Evolutionary conservation across 2,888 invertebrate species (phyloP), one percentile per base, ranked within the genome.

Genomic region (Scaeva pyrastri): DNA sequence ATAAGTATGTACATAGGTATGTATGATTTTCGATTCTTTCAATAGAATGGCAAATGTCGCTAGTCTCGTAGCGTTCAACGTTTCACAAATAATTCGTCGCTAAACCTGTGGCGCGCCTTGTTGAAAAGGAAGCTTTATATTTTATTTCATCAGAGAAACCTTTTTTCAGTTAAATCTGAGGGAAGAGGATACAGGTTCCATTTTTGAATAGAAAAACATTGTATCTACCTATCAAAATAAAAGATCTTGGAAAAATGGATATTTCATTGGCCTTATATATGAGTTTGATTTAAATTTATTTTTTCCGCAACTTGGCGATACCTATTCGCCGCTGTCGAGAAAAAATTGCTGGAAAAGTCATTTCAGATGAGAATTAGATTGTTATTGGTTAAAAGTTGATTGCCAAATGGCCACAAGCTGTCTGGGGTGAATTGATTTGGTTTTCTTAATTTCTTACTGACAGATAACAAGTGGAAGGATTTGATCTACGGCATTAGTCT

Each of bases 201-300:
- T 21, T 43, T 23, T 19, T 62, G 19, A 41, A 60, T 16, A 60
- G 39, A 60, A 41, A 64, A 84, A 68, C 68, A 66, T 62, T 14
- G 8, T 31, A 5, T 14, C 7, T 52, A 16, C 16, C 45, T 80
- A 84, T 71, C 66, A 66, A 81, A 85, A 85, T 85, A 85, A 60
- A 68, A 64, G 80, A 85, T 75, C 21, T 64, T 4, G 50, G 5
- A 19, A 73, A 62, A 58, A 68, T 68, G 12, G 82, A 64, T 21
- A 76, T 58, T 79, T 21, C 52, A 72, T 66, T 83, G 74, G 50
- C 41, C 31, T 39, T 55, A 43, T 31, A 31, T 31, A 31, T 52
- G 8, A 31, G 6, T 66, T 60, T 50, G 60, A 76, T 58, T 71
- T 62, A 26, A 71, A 31, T 5, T 62, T 45, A 41, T 77, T 70